These are phyloP conservation scores for Melanchra persicariae DNA, from an alignment of 2,888 invertebrate genomes.

Conservation along the genomic window DNA sequence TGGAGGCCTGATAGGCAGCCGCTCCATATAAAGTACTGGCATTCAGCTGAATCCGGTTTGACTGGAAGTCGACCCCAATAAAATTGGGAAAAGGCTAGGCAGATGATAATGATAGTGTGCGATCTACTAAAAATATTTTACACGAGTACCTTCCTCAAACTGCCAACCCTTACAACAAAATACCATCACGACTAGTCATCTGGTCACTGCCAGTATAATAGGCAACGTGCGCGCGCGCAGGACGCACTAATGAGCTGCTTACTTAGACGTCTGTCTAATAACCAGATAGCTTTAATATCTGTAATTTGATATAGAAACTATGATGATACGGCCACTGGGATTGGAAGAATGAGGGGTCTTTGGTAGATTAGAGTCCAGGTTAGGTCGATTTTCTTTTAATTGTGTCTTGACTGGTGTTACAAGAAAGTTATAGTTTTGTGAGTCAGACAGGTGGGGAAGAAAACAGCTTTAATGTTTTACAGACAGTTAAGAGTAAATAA, in stretches of 20 bases:
- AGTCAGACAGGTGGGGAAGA: background rate
- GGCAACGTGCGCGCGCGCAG: conserved; percentile 60
- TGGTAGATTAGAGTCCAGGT: conserved; percentile 18
- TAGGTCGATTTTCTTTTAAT: background rate
- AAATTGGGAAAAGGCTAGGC: no score
- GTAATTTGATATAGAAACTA: conserved; percentile 59
- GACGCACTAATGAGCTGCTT: conserved; percentile 66
- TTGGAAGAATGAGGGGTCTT: conserved; percentile 12
- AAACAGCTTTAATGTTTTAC: background rate
- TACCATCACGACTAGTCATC: conserved; percentile 64
- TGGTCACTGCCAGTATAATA: conserved; percentile 64
- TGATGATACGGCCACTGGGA: background rate
- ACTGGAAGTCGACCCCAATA: no score
- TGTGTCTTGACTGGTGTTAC: background rate
- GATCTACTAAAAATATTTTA: no score
- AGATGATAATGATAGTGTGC: no score
- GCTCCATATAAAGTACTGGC: no score
- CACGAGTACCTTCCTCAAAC: background rate
- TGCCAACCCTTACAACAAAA: conserved; percentile 60
- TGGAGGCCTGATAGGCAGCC: no score
- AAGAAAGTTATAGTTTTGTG: background rate
- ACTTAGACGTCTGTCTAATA: conserved; percentile 60
- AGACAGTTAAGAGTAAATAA: no score
- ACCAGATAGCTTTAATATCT: conserved; percentile 59
- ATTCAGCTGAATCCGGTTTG: no score